These are phyloP conservation scores for Burhinus bistriatus DNA, from an alignment of 2,113 vertebrate genomes.

Conservation along the genomic window DNA sequence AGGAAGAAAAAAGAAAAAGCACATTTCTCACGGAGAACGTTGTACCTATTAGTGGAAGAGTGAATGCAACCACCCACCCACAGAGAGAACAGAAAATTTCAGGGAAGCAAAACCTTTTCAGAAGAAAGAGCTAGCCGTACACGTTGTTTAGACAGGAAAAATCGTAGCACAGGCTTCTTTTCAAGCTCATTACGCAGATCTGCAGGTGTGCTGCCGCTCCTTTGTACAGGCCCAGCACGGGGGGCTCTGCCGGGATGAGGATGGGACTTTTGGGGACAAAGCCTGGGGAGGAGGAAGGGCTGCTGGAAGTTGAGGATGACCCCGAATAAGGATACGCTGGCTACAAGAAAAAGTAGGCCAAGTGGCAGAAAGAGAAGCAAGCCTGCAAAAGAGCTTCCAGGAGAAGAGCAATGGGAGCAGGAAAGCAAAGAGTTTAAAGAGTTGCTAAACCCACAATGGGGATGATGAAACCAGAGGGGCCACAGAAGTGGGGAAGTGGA, in stretches of 20 bases:
- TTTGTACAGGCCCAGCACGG: background rate
- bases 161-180: background rate
- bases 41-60: background rate
- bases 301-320: background rate
- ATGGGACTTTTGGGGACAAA: constrained; percentile 13
- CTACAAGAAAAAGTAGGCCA: background rate
- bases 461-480: background rate
- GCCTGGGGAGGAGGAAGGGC: background rate
- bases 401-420: background rate
- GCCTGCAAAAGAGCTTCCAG: background rate
- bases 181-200: background rate
- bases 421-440: background rate
- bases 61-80: constrained; percentile 24
- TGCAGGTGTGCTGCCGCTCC: background rate
- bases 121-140: background rate
- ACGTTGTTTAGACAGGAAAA: constrained; percentile 29
- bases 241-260: background rate
- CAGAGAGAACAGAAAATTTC: background rate
- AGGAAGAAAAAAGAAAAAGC: constrained; percentile 18
- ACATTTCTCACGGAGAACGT: background rate
- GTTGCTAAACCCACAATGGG: background rate
- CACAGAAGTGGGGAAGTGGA: background rate
- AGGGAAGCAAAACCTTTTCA: background rate
- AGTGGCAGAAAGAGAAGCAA: background rate
- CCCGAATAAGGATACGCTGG: background rate